phyloP scores from a whole-genome alignment of 2,888 invertebrate species.

The Lasioglossum zephyrum region DNA sequence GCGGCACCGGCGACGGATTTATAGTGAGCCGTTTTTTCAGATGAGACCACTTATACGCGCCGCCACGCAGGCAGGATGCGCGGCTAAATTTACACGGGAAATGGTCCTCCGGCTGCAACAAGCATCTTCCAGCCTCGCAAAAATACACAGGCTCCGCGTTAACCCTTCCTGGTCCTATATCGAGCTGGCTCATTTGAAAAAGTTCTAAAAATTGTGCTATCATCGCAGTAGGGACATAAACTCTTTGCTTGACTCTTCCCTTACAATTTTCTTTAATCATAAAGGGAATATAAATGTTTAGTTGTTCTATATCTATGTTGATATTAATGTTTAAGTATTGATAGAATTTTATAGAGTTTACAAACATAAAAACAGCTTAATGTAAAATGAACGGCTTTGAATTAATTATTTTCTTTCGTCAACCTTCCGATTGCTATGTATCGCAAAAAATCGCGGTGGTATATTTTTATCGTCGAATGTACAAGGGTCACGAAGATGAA shows the following conservation, averaged over 20 bases:
- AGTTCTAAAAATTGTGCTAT: not conserved
- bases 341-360: too few relatives aligned
- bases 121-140: not conserved
- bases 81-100: conserved; percentile 52
- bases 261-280: too few relatives aligned
- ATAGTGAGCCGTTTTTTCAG: conserved; percentile 39
- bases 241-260: not conserved
- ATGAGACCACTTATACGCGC: conserved; percentile 38
- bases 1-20: conserved; percentile 49
- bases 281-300: not conserved
- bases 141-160: conserved; percentile 17
- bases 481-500: conserved; percentile 27
- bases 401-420: not conserved
- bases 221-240: not conserved
- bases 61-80: conserved; percentile 24
- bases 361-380: too few relatives aligned
- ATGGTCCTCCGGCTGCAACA: conserved; percentile 13
- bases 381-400: too few relatives aligned
- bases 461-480: conserved; percentile 44
- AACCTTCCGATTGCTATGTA: not conserved
- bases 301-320: not conserved
- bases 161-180: conserved; percentile 18
- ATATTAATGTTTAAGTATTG: too few relatives aligned
- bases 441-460: conserved; percentile 44
- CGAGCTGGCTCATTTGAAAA: not conserved